Evolutionary conservation across 2,113 vertebrate species (phyloP), one percentile per base, ranked within the genome.

Genomic region (Muscicapa adusta): DNA sequence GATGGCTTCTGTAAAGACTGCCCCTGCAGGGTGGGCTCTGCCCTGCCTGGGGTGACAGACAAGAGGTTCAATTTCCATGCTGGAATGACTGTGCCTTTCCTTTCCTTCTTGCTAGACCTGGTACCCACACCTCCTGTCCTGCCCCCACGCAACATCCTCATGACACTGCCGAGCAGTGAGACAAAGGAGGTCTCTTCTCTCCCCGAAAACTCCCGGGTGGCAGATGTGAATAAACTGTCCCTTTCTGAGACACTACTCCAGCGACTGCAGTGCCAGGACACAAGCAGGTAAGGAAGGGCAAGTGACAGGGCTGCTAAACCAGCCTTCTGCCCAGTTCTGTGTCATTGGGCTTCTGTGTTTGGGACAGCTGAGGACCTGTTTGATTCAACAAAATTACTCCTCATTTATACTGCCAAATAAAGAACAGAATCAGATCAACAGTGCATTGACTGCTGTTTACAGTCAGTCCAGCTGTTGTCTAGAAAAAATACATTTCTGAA

Each of bases 181-280:
- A 68, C 61, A 47, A 99, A 98, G 97, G 99, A 99, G 31, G 33
- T 33, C 7, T 43, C 87, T 34, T 25, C 45, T 58, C 23, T 71
- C 10, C 47, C 40, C 0, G 97, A 98, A 54, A 97, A 80, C 33
- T 23, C 42, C 17, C 98, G 97, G 45, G 85, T 83, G 10, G 17
- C 94, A 6, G 99, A 99, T 9, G 80, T 95, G 40, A 91, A 89
- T 93, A 95, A 94, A 66, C 96, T 97, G 3, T 98, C 98, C 77
- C 95, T 99, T 67, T 96, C 98, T 0, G 99, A 99, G 62, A 98
- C 94, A 7, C 97, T 98, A 78, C 94, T 98, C 68, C 99, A 98
- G 92, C 97, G 98, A 28, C 97, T 99, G 83, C 99, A 99, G 95
- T 95, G 96, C 56, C 96, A 98, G 94, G 99, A 99, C 96, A 97